These are phyloP conservation scores for Drosophila cardini DNA, from an alignment of 1,140 invertebrate species.

Conservation along the genomic window DNA sequence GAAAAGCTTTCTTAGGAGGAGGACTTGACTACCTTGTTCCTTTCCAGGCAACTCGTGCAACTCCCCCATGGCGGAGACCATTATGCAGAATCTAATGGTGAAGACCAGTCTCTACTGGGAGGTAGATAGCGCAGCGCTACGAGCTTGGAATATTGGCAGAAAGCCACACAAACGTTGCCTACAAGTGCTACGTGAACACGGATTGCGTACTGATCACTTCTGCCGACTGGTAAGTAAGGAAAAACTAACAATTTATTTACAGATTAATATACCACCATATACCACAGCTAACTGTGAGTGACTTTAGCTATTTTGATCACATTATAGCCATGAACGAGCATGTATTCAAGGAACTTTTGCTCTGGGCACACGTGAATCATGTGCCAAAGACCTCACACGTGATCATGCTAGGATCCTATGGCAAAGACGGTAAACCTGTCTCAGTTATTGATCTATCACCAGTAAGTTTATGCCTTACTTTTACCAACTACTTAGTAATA, in stretches of 20 bases:
- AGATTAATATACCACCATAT: not conserved
- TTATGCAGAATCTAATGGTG: conserved; percentile 68
- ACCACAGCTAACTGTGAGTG: conserved; percentile 45
- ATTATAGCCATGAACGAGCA: conserved; percentile 64
- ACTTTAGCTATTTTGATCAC: conserved; percentile 65
- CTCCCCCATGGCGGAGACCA: conserved; percentile 69
- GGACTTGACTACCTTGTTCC: not conserved
- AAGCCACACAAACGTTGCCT: conserved; percentile 55
- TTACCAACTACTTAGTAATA: not conserved
- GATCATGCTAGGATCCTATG: conserved; percentile 32
- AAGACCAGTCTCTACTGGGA: conserved; percentile 76
- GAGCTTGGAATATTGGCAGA: conserved; percentile 68
- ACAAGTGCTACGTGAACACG: conserved; percentile 55
- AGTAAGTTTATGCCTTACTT: conserved; percentile 15
- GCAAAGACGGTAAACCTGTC: conserved; percentile 5
- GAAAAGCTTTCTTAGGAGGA: not conserved
- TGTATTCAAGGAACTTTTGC: conserved; percentile 56
- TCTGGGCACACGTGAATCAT: conserved; percentile 44
- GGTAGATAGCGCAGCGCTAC: conserved; percentile 67
- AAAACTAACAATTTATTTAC: not conserved
- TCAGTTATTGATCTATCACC: conserved; percentile 38
- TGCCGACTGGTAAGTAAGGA: conserved; percentile 49
- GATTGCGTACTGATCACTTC: conserved; percentile 62
- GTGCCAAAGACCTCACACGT: conserved; percentile 4
- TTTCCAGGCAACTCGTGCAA: conserved; percentile 65